Conservation (phyloP, 2,113 vertebrate genomes). For the Toxostoma redivivum region DNA sequence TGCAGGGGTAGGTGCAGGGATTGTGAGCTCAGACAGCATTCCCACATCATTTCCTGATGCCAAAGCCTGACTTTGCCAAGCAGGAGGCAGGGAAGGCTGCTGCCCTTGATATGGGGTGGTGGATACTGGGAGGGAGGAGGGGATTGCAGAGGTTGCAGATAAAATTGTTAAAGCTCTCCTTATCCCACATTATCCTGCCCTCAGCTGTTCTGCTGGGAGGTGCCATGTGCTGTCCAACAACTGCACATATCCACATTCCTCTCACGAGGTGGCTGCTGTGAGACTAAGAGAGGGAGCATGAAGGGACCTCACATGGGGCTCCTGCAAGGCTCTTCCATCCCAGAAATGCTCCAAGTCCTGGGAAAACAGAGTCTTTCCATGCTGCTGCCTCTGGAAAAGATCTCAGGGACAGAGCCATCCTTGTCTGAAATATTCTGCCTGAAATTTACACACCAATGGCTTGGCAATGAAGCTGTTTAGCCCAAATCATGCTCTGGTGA, state of each 20-base stretch:
- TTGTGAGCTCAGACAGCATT: not conserved
- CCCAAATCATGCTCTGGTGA: rapidly evolving
- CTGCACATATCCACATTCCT: not conserved
- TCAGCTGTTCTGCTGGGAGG: slow-evolving; percentile 1
- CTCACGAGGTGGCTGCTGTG: rapidly evolving
- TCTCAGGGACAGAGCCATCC: rapidly evolving
- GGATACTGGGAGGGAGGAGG: not conserved
- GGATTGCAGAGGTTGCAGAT: rapidly evolving
- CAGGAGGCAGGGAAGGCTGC: not conserved
- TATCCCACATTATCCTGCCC: not conserved
- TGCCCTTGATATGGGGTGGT: rapidly evolving
- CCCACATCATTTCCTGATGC: rapidly evolving
- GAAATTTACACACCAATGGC: too few relatives aligned
- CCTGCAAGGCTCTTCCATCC: not conserved
- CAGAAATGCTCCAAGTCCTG: not conserved
- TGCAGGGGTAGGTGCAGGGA: not conserved
- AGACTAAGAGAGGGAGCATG: rapidly evolving
- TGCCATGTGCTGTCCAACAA: not conserved
- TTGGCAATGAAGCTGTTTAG: not conserved
- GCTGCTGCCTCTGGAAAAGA: not conserved
- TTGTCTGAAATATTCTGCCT: too few relatives aligned
- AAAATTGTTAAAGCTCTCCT: not conserved
- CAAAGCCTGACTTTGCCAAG: not conserved
- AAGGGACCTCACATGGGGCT: not conserved
- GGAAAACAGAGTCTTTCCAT: rapidly evolving